These are phyloP conservation scores for Bergia puertoricense DNA, from an alignment of 92 coral and sea anemone genomes.

Conservation along the genomic window DNA sequence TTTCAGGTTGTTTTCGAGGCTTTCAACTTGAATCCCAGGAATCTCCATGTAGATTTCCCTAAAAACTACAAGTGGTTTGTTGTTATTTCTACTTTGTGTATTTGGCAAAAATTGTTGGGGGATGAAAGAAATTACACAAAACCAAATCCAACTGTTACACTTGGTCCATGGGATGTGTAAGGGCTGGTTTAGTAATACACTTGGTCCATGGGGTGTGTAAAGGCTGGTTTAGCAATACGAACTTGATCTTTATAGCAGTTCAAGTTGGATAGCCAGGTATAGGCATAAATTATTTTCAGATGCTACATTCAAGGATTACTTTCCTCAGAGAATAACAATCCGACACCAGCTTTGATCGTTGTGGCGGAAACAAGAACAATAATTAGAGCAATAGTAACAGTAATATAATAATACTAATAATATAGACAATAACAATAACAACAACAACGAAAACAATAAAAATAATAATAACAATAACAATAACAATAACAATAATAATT, in stretches of 20 bases:
- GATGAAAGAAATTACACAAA: neutral
- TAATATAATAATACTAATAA: neutral
- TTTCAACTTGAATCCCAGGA: slow-evolving; percentile 40
- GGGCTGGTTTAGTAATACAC: neutral
- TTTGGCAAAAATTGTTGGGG: no score
- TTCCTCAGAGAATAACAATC: no score
- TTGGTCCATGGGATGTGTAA: no score
- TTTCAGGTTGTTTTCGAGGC: slow-evolving; percentile 28
- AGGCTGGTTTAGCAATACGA: neutral
- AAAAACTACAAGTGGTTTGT: slow-evolving; percentile 35
- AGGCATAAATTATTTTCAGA: no score
- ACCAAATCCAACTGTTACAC: no score
- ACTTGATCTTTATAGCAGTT: neutral
- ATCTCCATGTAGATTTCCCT: slow-evolving; percentile 60
- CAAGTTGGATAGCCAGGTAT: neutral
- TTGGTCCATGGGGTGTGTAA: no score
- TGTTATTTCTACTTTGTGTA: neutral
- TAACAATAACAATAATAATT: neutral
- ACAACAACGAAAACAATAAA: neutral
- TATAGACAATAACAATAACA: neutral
- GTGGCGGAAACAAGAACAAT: neutral
- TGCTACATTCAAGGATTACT: no score
- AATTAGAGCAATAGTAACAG: neutral
- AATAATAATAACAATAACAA: neutral
- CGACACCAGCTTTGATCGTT: no score